Evolutionary conservation across 2,113 vertebrate species (phyloP), one percentile per base, ranked within the genome.

Genomic region (Caloenas nicobarica): DNA sequence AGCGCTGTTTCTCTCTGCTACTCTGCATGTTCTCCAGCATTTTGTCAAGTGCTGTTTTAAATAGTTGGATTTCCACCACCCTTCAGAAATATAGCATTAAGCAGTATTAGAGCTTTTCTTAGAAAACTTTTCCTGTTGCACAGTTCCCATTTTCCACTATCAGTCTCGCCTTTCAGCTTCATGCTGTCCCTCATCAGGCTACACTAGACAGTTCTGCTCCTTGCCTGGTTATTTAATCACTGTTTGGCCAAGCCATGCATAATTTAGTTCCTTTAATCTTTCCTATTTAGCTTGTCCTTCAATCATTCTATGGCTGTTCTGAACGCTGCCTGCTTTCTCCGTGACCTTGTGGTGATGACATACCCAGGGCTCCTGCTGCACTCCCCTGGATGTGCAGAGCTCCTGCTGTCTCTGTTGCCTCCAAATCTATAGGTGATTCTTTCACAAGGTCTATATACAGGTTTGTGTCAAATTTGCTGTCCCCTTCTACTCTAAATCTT

Each of bases 211-310:
- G 26, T 65, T 86, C 62, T 88, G 22, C 64, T 81, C 50, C 56
- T 68, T 78, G 38, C 18, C 28, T 54, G 60, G 60, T 40, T 73
- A 16, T 72, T 70, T 73, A 91, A 88, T 88, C 44, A 73, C 56
- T 60, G 38, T 34, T 81, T 56, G 25, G 42, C 38, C 34, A 40
- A 78, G 19, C 56, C 74, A 70, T 85, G 80, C 31, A 81, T 74
- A 69, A 91, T 85, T 94, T 73, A 92, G 34, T 85, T 70, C 28
- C 56, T 88, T 90, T 88, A 60, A 92, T 88, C 79, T 78, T 69
- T 70, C 33, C 22, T 46, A 46, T 78, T 88, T 65, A 79, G 22
- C 25, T 46, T 65, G 60, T 85, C 65, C 34, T 81, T 90, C 74
- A 60, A 9, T 77, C 28, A 22, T 88, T 81, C 73, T n/a, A 21